Evolutionary conservation across 2,113 vertebrate species (phyloP).

Genomic region (Hemicordylus capensis): DNA sequence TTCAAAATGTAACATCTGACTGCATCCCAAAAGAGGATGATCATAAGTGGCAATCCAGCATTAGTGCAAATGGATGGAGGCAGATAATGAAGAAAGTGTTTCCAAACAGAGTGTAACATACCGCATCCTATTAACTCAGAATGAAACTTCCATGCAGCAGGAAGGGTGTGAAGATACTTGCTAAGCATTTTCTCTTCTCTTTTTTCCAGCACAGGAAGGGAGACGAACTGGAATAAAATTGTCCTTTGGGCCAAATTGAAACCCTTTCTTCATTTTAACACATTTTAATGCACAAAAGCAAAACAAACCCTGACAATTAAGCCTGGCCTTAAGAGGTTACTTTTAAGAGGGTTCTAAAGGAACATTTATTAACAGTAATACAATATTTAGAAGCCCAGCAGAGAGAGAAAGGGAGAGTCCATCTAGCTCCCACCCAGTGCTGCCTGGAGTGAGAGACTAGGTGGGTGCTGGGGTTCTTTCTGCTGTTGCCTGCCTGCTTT

Average conservation of each 20-base stretch:
- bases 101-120: conserved; percentile 25
- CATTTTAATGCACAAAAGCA: neutral
- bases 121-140: conserved; percentile 26
- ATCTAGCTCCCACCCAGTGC: too few species aligned
- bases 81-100: conserved; percentile 36
- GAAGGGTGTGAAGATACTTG: conserved; percentile 1
- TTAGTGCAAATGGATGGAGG: neutral
- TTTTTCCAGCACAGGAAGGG: conserved; percentile 46
- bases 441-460: too few species aligned
- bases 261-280: neutral
- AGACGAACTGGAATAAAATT: conserved; percentile 15
- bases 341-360: neutral
- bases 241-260: conserved; percentile 9
- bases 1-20: neutral
- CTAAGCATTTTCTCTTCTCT: conserved; percentile 57
- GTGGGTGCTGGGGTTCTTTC: too few species aligned
- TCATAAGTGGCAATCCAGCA: conserved; percentile 34
- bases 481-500: too few species aligned
- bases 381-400: too few species aligned
- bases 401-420: too few species aligned
- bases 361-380: neutral
- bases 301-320: neutral
- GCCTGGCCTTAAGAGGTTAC: neutral
- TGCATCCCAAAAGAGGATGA: neutral
- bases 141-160: conserved; percentile 44